Base-by-base conservation (phyloP, 2,888 invertebrate species). In the Lottia scabra region DNA sequence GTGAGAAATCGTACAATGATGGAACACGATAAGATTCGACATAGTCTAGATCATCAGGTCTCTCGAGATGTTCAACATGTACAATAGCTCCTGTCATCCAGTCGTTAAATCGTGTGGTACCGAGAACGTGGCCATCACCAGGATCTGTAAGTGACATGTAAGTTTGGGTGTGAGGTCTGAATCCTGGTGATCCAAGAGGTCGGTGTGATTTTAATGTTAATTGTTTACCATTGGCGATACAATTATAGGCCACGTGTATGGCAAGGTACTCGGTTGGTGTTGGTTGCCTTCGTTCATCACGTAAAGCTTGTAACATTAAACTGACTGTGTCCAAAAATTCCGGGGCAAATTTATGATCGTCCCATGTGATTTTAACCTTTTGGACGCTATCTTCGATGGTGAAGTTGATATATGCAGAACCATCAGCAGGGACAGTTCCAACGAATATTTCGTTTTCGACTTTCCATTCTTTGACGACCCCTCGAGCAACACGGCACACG, bases 121-220 rank as follows among this genome's bases (percentile, higher is more conserved):
- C 82, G 70, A 82, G 70, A 27, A 81, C 78, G 66, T 82, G 82
- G 4, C 82, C 82, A 45, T 82, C 82, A 0, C 82, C 82, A 0
- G 82, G 82, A 67, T 82, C 82, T 12, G 82, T 82, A 19, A 81
- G 68, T 16, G 82, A 81, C 81, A 81, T 81, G 71, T 82, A 81
- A 45, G 81, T 82, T 73, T 82, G 82, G 15, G 82, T 77, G 69
- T 79, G 76, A 10, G 79, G 79, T 16, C 81, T 73, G 71, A 82
- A 82, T 12, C 82, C 82, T 10, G 82, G 81, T 15, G 81, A 78
- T 5, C 82, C 82, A 27, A 81, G 72, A 15, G 74, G 65, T 15
- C 76, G 73, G 13, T 68, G 71, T 12, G 30, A 30, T n/a, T 46
- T 68, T 48, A 64, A 66, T 16, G 63, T 70, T n/a, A 74, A 69